A percentile compares a stretch with the other conserved stretches of the same genome.
phyloP scores from a whole-genome alignment of 2,113 vertebrate genomes.

The Sakesphorus luctuosus region DNA sequence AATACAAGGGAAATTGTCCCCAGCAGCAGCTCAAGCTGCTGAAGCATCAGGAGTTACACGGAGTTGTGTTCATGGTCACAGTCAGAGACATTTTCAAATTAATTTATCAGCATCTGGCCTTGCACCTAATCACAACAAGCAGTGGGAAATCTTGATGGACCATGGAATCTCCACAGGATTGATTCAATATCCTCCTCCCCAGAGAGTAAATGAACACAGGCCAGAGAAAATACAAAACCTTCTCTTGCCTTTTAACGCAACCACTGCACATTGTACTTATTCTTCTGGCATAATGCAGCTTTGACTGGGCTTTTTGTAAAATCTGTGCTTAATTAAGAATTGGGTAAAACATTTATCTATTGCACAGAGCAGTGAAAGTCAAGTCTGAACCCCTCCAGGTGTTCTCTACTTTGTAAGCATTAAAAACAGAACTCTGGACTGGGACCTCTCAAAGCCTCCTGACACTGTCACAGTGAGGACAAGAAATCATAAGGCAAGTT shows the following conservation, averaged over 20 bases:
- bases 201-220: neutral
- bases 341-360: neutral
- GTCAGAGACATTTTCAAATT: neutral
- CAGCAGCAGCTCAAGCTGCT: neutral
- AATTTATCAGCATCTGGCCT: neutral
- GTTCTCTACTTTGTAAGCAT: neutral
- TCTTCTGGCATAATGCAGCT: neutral
- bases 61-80: neutral
- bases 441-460: neutral
- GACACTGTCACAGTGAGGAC: neutral
- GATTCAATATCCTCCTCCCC: neutral
- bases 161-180: neutral
- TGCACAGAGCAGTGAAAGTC: neutral
- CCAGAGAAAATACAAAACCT: neutral
- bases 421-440: neutral
- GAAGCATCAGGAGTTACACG: neutral
- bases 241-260: neutral
- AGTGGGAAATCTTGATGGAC: neutral
- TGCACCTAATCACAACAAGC: neutral
- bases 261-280: neutral
- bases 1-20: neutral
- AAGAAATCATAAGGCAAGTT: neutral
- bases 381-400: neutral
- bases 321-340: neutral
- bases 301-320: neutral